A percentile compares a stretch with the other conserved stretches of the same genome.
These are phyloP conservation scores for Hyles lineata DNA, from an alignment of 2,888 invertebrate species.

Conservation along the genomic window DNA sequence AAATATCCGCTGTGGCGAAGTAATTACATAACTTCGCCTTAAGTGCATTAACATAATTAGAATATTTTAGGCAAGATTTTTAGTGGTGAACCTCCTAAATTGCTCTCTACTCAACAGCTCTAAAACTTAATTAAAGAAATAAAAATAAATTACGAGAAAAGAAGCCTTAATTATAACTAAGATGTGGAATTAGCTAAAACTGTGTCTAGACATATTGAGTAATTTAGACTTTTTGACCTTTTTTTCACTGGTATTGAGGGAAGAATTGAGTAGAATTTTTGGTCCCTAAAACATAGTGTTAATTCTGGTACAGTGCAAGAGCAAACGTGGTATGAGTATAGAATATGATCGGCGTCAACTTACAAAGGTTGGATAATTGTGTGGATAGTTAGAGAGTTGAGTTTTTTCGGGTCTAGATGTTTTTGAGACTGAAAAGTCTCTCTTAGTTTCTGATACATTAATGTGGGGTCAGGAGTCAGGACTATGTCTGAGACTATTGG, in stretches of 20 bases:
- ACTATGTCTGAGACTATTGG: no score
- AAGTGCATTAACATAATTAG: background rate
- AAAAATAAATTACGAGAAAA: background rate
- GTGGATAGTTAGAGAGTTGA: no score
- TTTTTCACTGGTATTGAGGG: background rate
- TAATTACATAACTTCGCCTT: background rate
- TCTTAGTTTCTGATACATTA: no score
- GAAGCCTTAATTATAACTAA: slow-evolving; percentile 8
- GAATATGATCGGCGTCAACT: no score
- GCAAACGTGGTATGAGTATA: no score
- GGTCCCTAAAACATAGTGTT: background rate
- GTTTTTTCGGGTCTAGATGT: no score
- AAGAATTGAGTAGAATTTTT: background rate
- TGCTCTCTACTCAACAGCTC: background rate
- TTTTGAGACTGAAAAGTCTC: no score
- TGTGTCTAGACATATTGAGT: slow-evolving; percentile 14
- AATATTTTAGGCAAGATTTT: background rate
- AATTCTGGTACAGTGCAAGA: background rate
- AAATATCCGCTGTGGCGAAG: background rate
- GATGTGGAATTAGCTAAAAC: background rate
- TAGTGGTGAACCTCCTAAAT: background rate
- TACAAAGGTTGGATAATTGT: no score
- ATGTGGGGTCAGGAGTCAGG: no score
- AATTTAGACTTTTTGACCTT: background rate
- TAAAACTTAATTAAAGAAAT: slow-evolving; percentile 15